A percentile compares a stretch with the other conserved stretches of the same genome.
phyloP scores from a whole-genome alignment of 2,797 vertebrate genomes.

The Parauchenoglanis ngamensis region DNA sequence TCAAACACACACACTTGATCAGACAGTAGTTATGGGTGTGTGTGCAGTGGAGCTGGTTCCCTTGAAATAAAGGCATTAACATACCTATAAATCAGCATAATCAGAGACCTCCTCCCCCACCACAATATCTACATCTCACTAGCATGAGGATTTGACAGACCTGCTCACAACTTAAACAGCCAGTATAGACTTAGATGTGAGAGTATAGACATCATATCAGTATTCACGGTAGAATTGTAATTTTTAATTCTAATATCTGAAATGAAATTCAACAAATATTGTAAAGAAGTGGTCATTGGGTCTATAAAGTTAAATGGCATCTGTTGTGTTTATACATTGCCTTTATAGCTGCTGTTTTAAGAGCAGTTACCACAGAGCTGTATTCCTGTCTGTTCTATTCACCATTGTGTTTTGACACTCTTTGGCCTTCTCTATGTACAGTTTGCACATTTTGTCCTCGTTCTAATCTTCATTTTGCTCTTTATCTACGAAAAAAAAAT shows the following conservation, averaged over 20 bases:
- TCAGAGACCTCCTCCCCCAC: conserved; percentile 41
- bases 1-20: conserved; percentile 38
- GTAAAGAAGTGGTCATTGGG: neutral
- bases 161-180: neutral
- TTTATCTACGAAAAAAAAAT: neutral
- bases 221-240: neutral
- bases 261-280: neutral
- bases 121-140: neutral
- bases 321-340: neutral
- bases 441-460: neutral
- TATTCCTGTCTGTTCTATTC: neutral
- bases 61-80: conserved; percentile 54
- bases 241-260: neutral
- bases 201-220: neutral
- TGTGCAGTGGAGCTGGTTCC: conserved; percentile 43
- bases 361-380: neutral
- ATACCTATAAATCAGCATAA: conserved; percentile 60
- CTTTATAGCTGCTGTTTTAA: neutral
- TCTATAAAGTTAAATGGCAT: neutral
- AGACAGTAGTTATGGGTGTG: neutral
- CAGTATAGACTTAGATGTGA: neutral
- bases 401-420: neutral
- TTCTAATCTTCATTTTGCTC: neutral
- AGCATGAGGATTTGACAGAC: conserved; percentile 4
- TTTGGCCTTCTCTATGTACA: neutral